phyloP scores from a whole-genome alignment of 30 jellyfish, hydroid and myxozoan genomes.

The Turritopsis dohrnii region DNA sequence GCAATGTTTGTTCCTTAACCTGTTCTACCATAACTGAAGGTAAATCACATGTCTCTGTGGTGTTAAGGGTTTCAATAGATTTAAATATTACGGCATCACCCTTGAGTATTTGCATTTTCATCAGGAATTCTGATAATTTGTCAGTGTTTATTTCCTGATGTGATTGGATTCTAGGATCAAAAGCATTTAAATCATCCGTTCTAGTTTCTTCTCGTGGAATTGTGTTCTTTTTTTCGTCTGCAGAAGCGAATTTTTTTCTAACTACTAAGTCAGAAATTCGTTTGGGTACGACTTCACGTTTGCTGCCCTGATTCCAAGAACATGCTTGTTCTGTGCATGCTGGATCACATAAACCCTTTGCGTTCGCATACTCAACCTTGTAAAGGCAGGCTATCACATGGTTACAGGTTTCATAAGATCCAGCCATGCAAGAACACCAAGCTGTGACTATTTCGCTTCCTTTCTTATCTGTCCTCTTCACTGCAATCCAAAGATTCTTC shows the following conservation, averaged over 20 bases:
- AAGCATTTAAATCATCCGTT: background rate
- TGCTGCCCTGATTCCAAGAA: conserved; percentile 25
- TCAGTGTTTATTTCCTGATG: conserved; percentile 15
- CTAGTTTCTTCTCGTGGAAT: conserved; percentile 12
- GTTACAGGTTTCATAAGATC: conserved; percentile 25
- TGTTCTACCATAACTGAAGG: conserved; percentile 29
- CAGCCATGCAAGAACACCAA: conserved; percentile 65
- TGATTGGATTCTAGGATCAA: conserved; percentile 32
- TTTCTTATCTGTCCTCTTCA: background rate
- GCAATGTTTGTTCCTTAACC: conserved; percentile 9
- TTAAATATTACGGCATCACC: no score
- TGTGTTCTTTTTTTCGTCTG: background rate
- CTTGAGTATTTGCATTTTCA: background rate
- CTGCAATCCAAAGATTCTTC: conserved; percentile 56
- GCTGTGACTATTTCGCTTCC: conserved; percentile 25
- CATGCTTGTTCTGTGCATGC: conserved; percentile 29
- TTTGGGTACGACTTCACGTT: conserved; percentile 11
- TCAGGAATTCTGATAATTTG: background rate
- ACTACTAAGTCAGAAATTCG: conserved; percentile 17
- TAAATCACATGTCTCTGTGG: no score
- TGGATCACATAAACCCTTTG: conserved; percentile 14
- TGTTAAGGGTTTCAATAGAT: no score
- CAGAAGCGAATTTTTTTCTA: conserved; percentile 20
- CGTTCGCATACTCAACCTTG: conserved; percentile 31
- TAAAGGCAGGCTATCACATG: conserved; percentile 40